Evolutionary conservation across 2,888 invertebrate genomes (phyloP), one percentile per base, ranked within the genome.

Genomic region (Dasysyrphus albostriatus): DNA sequence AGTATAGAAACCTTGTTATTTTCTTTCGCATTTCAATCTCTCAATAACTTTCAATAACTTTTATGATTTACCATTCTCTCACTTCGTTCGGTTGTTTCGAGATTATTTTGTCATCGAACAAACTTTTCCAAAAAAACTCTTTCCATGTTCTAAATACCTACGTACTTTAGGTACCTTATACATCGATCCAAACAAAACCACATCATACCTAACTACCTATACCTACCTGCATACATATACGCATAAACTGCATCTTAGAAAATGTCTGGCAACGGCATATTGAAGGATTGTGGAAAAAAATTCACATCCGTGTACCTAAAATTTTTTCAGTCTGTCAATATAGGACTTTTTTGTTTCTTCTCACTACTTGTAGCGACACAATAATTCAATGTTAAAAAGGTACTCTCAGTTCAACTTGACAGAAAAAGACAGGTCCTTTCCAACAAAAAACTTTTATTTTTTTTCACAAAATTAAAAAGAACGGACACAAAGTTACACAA

Each of bases 101-200:
- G 81, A 84, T 69, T 69, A 59, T 69, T 39, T 34, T 70, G 82
- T 85, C 73, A 77, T 82, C 69, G 73, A 59, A 77, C 77, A 82
- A 82, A 76, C 81, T 77, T 49, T 10, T 29, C 39, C n/a, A n/a
- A n/a, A 39, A 61, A 39, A 83, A 61, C n/a, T 34, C 47, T n/a
- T 67, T 24, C 34, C 16, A 37, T 37, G 6, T n/a, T n/a, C 8
- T 37, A 1, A 24, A 24, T 37, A 42, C 24, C 4, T n/a, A 3
- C 16, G 32, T 39, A 16, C 29, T 5, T 7, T 12, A 4, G 14
- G 6, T n/a, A n/a, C 44, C 44, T 7, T 44, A n/a, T 44, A n/a
- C 2, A 37, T 67, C 5, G 4, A 19, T 37, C 37, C 34, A 47
- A 16, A 39, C 34, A 19, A 56, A 56, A 56, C n/a, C 29, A 3